phyloP scores from a whole-genome alignment of 2,113 vertebrate genomes.

The Progne subis region DNA sequence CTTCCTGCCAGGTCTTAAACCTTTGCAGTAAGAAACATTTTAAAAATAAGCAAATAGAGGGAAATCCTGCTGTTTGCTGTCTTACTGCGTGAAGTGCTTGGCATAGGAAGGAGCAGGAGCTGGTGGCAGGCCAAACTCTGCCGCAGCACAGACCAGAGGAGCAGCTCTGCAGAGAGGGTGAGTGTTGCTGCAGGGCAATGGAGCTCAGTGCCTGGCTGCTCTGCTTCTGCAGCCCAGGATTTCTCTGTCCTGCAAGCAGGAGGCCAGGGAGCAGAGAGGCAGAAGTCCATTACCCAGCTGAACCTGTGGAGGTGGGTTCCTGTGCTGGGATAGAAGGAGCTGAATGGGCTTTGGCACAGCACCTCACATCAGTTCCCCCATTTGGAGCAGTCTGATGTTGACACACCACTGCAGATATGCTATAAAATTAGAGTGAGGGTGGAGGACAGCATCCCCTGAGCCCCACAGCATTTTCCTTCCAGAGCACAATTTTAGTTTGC shows the following conservation, averaged over 20 bases:
- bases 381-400: background rate
- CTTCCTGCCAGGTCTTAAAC: slow-evolving; percentile 16
- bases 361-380: background rate
- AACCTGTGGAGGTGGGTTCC: background rate
- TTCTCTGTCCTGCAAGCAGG: background rate
- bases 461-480: background rate
- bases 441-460: background rate
- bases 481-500: background rate
- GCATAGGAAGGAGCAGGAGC: background rate
- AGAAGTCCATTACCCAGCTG: background rate
- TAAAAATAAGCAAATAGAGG: background rate
- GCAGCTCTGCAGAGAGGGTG: background rate
- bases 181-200: background rate
- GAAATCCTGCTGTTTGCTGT: background rate
- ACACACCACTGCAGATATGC: background rate
- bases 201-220: background rate
- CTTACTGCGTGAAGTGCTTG: background rate
- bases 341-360: background rate
- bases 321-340: background rate
- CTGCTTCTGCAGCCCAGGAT: background rate
- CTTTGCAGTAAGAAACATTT: background rate
- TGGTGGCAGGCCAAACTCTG: background rate
- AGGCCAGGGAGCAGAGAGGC: background rate
- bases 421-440: background rate
- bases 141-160: background rate